Percentiles rank a stretch among this genome's conserved stretches.
These are phyloP conservation scores for Bucorvus abyssinicus DNA, from an alignment of 2,797 vertebrate species.

Conservation along the genomic window DNA sequence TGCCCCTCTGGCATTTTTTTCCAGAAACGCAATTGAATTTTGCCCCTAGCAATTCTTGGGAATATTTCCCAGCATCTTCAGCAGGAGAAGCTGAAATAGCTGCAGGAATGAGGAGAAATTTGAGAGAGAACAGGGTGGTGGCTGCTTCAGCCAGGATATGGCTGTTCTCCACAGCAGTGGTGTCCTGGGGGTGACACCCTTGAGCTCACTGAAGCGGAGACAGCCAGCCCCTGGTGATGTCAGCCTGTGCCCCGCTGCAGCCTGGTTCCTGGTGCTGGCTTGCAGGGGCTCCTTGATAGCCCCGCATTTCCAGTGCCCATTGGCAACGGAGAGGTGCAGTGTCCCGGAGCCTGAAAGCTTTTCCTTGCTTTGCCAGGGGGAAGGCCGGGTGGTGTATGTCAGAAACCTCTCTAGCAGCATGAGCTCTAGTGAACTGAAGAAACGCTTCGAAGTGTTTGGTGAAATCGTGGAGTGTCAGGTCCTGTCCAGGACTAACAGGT, in stretches of 20 bases:
- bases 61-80: background rate
- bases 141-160: background rate
- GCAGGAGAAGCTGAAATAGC: background rate
- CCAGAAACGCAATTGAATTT: background rate
- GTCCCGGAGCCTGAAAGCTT: background rate
- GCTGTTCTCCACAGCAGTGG: background rate
- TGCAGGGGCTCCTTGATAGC: background rate
- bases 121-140: rapidly evolving
- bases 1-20: background rate
- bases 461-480: slow-evolving; percentile 93
- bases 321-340: background rate
- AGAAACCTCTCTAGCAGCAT: slow-evolving; percentile 91
- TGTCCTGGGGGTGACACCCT: background rate
- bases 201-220: background rate
- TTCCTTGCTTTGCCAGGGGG: slow-evolving; percentile 79
- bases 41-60: background rate
- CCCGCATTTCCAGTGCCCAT: background rate
- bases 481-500: slow-evolving; percentile 87
- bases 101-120: background rate
- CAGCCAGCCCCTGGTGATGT: background rate
- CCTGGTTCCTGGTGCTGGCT: background rate
- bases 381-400: slow-evolving; percentile 94
- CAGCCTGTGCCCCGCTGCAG: background rate
- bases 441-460: slow-evolving; percentile 93
- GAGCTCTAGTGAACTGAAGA: slow-evolving; percentile 92